phyloP scores from a whole-genome alignment of 2,797 vertebrate genomes.

The Chlorospingus semifuscus region DNA sequence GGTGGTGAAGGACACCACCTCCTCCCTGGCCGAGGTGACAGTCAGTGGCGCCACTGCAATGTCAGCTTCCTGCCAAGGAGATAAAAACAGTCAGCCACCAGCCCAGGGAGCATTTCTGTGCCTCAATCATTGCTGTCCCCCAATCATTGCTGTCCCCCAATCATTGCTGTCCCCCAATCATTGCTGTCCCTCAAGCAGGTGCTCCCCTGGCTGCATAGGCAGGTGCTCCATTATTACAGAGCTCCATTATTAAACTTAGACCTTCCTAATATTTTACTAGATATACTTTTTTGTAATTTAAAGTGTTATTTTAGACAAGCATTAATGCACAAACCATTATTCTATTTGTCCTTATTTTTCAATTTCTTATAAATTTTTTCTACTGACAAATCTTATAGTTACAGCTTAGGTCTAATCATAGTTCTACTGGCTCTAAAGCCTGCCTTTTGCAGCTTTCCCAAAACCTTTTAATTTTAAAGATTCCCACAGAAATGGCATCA shows the following conservation, averaged over 20 bases:
- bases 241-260: background rate
- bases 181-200: background rate
- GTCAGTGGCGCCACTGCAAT: slow-evolving; percentile 87
- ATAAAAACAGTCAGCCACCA: rapidly evolving
- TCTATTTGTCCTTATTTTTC: background rate
- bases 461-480: background rate
- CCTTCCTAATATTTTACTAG: background rate
- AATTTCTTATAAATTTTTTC: background rate
- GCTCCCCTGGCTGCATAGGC: background rate
- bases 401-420: background rate
- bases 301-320: background rate
- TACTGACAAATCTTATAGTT: background rate
- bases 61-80: slow-evolving; percentile 82
- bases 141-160: too few species aligned
- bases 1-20: slow-evolving; percentile 85
- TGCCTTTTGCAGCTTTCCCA: background rate
- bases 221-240: too few species aligned
- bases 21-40: slow-evolving; percentile 83
- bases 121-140: background rate
- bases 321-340: background rate
- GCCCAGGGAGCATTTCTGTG: background rate
- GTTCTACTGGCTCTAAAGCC: background rate
- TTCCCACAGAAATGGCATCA: background rate
- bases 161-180: too few species aligned
- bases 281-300: background rate